Conservation (phyloP, 2,797 vertebrate species). For the Novumbra hubbsi region DNA sequence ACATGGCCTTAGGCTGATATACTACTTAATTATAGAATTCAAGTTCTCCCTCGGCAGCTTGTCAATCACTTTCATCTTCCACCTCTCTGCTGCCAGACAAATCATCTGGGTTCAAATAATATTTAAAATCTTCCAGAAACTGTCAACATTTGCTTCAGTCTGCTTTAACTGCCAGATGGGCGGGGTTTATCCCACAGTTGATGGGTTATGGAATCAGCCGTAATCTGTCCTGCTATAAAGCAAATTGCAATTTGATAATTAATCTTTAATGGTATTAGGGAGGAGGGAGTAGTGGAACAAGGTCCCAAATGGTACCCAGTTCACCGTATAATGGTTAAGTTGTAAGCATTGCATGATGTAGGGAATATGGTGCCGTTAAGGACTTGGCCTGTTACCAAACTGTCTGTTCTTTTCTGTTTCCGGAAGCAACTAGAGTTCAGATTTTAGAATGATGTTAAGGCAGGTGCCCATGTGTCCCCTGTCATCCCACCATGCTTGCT, state of each 20-base stretch:
- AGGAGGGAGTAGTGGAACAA: conserved; percentile 9
- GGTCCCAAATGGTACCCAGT: neutral
- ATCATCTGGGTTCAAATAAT: neutral
- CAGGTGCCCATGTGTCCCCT: neutral
- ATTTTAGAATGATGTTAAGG: conserved; percentile 42
- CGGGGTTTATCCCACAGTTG: conserved; percentile 34
- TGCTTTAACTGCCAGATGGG: conserved; percentile 1
- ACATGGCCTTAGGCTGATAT: conserved; percentile 20
- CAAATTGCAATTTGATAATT: conserved; percentile 65
- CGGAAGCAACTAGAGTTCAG: conserved; percentile 23
- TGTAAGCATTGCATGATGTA: neutral
- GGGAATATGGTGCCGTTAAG: neutral
- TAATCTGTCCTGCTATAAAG: conserved; percentile 59
- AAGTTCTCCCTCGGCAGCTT: conserved; percentile 10
- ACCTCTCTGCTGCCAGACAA: conserved; percentile 5
- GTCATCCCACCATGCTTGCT: neutral
- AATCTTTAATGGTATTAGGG: conserved; percentile 54
- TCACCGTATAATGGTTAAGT: neutral
- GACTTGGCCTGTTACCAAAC: conserved; percentile 13
- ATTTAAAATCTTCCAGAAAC: conserved; percentile 23
- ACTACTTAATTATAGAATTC: conserved; percentile 46
- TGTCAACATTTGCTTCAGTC: conserved; percentile 27
- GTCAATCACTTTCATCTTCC: conserved; percentile 16
- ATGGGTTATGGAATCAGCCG: conserved; percentile 49
- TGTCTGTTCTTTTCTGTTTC: conserved; percentile 40